These are phyloP conservation scores for Eulemur rubriventer DNA, from an alignment of 2,797 vertebrate genomes.

Conservation along the genomic window DNA sequence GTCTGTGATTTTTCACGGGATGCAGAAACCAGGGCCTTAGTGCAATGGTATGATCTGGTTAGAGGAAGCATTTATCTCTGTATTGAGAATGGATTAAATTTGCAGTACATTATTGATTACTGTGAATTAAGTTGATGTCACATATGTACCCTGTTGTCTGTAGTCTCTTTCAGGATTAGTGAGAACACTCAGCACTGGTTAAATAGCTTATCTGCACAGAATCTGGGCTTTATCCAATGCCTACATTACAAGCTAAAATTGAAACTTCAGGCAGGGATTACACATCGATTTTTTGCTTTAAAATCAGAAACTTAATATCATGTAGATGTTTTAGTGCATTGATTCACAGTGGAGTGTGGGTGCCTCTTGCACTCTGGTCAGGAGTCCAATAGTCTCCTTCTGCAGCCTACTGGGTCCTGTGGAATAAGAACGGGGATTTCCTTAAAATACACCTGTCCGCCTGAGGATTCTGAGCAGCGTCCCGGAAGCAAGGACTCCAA, in stretches of 20 bases:
- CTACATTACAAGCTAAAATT: constrained; percentile 29
- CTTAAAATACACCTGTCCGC: background rate
- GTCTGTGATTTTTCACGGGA: background rate
- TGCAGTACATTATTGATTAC: constrained; percentile 19
- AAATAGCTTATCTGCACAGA: background rate
- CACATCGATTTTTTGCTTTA: constrained; percentile 30
- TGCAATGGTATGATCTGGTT: background rate
- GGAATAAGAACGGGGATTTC: background rate
- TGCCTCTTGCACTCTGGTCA: background rate
- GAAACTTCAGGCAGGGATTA: background rate
- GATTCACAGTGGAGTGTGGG: background rate
- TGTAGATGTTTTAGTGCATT: background rate
- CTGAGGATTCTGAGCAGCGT: background rate
- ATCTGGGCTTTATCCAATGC: background rate
- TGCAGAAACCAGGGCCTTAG: background rate
- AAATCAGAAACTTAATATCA: background rate
- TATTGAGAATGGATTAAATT: constrained; percentile 37
- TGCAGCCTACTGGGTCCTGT: background rate
- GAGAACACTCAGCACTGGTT: constrained; percentile 13
- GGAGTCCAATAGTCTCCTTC: background rate
- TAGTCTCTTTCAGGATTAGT: constrained; percentile 17
- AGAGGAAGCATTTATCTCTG: background rate
- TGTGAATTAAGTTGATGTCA: constrained; percentile 28
- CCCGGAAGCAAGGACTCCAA: background rate
- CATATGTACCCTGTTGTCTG: background rate